Base-by-base conservation (phyloP, 2,888 invertebrate genomes). In the Uropetala carovei region DNA sequence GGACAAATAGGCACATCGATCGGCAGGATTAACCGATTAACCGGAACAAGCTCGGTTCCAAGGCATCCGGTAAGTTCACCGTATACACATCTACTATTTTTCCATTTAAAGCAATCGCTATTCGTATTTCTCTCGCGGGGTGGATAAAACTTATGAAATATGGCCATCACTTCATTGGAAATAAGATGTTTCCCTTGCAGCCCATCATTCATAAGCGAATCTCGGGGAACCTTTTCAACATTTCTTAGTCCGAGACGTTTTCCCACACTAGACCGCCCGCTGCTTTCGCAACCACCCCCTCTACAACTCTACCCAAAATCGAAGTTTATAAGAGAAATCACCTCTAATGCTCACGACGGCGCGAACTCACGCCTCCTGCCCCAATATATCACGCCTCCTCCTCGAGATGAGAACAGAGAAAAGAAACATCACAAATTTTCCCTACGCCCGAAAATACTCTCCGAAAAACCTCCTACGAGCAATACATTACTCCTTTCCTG, bases 271-370 rank as follows among this genome's bases (percentile, higher is more conserved):
- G 22, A n/a, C 22, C 27, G 18, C 75, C 75, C 68, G 22, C 75
- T 13, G 22, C 75, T 75, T 75, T 75, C 75, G 75, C 75, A 75
- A 22, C 75, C 75, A 43, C 43, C 43, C 43, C 43, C 43, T n/a
- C n/a, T 43, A 43, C 75, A 27, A 75, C 22, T 13, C 75, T 75
- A 22, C 27, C 27, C 75, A 10, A 27, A 75, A 75, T 75, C 75
- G 75, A 75, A 75, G 22, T 75, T 75, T 75, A 75, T 75, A 75
- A 75, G 75, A 75, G 75, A 75, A 75, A 75, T 75, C 75, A 11
- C 75, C 75, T 75, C 18, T 22, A 75, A 75, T 75, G 22, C 75
- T 27, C 75, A 75, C n/a, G 75, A 75, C 22, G 27, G 27, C 75
- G 75, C 75, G 27, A 75, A 75, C 75, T 75, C 27, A 27, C 27